A percentile compares a stretch with the other conserved stretches of the same genome.
Conservation (phyloP, 2,888 invertebrate genomes). For the Plagodis dolabraria region DNA sequence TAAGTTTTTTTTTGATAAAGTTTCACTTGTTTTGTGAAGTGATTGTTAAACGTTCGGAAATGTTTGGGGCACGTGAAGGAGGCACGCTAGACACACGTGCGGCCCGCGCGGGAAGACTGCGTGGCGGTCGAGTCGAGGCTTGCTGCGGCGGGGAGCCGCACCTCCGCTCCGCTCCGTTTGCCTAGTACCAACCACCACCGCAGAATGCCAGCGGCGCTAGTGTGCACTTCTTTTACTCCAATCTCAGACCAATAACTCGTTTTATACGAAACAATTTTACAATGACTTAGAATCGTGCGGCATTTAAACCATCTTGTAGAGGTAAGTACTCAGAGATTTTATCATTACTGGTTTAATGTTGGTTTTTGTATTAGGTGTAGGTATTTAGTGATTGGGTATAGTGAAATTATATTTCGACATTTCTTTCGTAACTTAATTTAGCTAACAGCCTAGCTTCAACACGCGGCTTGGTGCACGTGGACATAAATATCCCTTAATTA, state of each 20-base stretch:
- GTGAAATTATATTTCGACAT: too few relatives aligned
- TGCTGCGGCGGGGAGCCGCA: constrained; percentile 66
- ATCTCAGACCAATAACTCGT: constrained; percentile 30
- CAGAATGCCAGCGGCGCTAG: constrained; percentile 62
- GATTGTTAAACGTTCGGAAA: constrained; percentile 64
- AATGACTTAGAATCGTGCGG: constrained; percentile 21
- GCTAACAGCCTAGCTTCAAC: too few relatives aligned
- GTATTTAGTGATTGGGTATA: too few relatives aligned
- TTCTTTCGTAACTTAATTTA: too few relatives aligned
- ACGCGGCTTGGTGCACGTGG: too few relatives aligned
- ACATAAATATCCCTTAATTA: too few relatives aligned
- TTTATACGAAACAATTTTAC: constrained; percentile 26
- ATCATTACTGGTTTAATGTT: constrained; percentile 11
- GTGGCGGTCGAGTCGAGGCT: constrained; percentile 75
- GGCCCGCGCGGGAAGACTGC: constrained; percentile 84
- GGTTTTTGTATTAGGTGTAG: neutral
- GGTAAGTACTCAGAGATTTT: constrained; percentile 14
- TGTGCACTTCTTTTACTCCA: constrained; percentile 37
- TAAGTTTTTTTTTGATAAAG: constrained; percentile 51
- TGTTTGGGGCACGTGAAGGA: constrained; percentile 58
- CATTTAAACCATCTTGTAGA: constrained; percentile 15
- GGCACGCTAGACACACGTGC: constrained; percentile 80
- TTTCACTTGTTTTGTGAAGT: constrained; percentile 57
- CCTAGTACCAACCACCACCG: constrained; percentile 55
- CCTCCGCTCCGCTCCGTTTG: constrained; percentile 42